Conservation (phyloP, 2,888 invertebrate species). For the Argyra leucocephala region DNA sequence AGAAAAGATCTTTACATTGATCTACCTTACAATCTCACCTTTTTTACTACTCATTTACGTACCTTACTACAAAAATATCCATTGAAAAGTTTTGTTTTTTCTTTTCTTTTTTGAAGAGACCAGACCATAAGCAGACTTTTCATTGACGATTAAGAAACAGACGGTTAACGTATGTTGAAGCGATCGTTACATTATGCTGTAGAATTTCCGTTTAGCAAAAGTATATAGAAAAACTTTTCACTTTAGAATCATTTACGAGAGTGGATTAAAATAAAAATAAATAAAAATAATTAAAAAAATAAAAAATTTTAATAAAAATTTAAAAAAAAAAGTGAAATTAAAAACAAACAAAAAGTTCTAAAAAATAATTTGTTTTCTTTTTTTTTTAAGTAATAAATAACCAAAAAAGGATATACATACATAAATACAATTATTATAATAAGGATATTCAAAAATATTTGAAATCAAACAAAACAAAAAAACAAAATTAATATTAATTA, state of each 20-base stretch:
- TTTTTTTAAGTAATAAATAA: too few relatives aligned
- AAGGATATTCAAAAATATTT: neutral
- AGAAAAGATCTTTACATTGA: slow-evolving; percentile 1
- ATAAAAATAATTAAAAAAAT: too few relatives aligned
- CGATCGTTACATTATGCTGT: slow-evolving; percentile 2
- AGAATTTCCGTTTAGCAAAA: neutral
- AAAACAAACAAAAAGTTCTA: too few relatives aligned
- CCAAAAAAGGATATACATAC: too few relatives aligned
- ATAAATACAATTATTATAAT: neutral
- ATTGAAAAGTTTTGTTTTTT: neutral
- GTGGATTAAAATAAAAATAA: neutral
- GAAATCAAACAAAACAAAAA: too few relatives aligned
- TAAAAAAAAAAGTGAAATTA: too few relatives aligned
- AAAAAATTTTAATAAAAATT: too few relatives aligned
- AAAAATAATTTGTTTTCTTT: too few relatives aligned
- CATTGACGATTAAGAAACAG: slow-evolving; percentile 13
- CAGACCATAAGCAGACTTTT: slow-evolving; percentile 13
- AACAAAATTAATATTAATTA: too few relatives aligned
- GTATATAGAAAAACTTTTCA: neutral
- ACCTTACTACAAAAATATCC: slow-evolving; percentile 2
- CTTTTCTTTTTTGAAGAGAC: neutral
- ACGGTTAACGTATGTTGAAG: slow-evolving; percentile 10
- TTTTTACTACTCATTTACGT: neutral
- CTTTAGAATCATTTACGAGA: neutral
- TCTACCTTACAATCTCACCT: slow-evolving; percentile 4